Evolutionary conservation across 2,797 vertebrate species (phyloP), one percentile per base, ranked within the genome.

Genomic region (Girardinus metallicus): DNA sequence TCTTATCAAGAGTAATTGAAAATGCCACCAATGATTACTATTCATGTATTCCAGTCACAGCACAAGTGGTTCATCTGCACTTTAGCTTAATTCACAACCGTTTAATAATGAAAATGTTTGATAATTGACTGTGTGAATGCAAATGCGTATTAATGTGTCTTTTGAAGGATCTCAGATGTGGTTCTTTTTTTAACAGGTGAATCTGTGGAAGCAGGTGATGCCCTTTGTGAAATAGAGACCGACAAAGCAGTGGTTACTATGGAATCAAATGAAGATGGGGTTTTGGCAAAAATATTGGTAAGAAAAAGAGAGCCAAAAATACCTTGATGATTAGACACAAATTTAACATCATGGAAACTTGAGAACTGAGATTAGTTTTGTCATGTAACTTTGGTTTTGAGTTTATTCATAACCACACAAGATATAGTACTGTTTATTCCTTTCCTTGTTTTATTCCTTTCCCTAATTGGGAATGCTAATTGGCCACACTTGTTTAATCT

Each of bases 281-380:
- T 98, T 79, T 83, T 99, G 91, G 98, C 98, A 78, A 99, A 98
- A 94, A 99, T 99, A 91, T 88, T 99, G 97, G 98, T 99, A 94
- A 96, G 97, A 89, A 47, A 84, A 94, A 96, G 97, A 89, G 51
- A 84, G 46, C 68, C 66, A 51, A 80, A 75, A 41, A 26, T 41
- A 29, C 80, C 43, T 51, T 11, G 5, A 74, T 64, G 16, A 76
- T 75, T 23, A 73, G 15, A 77, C 51, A 49, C 12, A 5, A 66
- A 46, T 83, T 51, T 68, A 82, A 80, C 41, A 68, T 47, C 41
- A 70, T 18, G 3, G 43, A 47, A 39, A 11, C 23, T 53, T 29
- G 21, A 73, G 5, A 1, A 0, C 18, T 70, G 13, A 51, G 4
- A 71, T 29, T 34, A 0, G 16, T 23, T 73, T 76, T 51, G 12